A percentile compares a stretch with the other conserved stretches of the same genome.
Evolutionary conservation across 2,113 vertebrate genomes (phyloP).

Genomic region (Melospiza georgiana): DNA sequence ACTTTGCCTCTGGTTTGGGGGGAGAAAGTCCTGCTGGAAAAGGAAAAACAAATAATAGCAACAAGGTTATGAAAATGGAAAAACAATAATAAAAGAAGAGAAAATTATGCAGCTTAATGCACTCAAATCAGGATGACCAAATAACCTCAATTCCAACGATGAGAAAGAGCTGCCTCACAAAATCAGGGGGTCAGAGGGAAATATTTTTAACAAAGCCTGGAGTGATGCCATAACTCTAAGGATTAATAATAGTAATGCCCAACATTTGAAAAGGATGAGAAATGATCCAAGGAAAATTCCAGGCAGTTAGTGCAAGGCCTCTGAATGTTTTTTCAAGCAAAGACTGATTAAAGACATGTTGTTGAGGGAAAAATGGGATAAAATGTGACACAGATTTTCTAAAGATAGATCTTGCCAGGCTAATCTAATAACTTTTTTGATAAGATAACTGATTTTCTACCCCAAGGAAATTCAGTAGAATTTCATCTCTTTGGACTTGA

Average conservation of each 20-base stretch:
- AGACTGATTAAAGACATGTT: slow-evolving; percentile 53
- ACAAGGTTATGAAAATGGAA: not conserved
- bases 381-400: slow-evolving; percentile 63
- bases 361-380: slow-evolving; percentile 46
- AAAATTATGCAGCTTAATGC: slow-evolving; percentile 21
- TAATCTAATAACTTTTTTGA: slow-evolving; percentile 54
- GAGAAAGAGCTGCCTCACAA: not conserved
- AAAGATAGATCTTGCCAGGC: slow-evolving; percentile 59
- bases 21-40: not conserved
- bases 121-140: not conserved
- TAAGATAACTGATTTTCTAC: slow-evolving; percentile 54
- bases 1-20: not conserved
- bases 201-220: slow-evolving; percentile 9
- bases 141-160: not conserved
- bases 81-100: not conserved
- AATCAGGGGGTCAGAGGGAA: not conserved
- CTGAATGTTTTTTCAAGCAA: slow-evolving; percentile 36
- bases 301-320: slow-evolving; percentile 11
- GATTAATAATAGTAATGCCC: slow-evolving; percentile 14
- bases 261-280: slow-evolving; percentile 23
- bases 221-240: not conserved
- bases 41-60: not conserved
- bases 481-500: slow-evolving; percentile 12
- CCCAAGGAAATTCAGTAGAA: slow-evolving; percentile 36
- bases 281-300: slow-evolving; percentile 47